These are phyloP conservation scores for Megaustenia siamemsis DNA, from an alignment of 2,888 invertebrate species.

Conservation along the genomic window DNA sequence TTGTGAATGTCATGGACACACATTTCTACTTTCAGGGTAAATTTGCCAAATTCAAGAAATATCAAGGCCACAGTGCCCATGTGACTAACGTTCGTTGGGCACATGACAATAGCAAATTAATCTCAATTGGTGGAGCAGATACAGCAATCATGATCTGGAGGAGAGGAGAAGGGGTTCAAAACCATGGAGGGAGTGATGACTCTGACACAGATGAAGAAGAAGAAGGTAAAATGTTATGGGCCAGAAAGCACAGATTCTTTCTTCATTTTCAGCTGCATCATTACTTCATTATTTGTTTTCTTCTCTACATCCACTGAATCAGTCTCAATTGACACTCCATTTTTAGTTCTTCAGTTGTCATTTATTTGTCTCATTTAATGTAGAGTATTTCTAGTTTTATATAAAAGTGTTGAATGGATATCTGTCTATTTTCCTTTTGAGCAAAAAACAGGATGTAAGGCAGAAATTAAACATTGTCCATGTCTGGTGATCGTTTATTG, in stretches of 20 bases:
- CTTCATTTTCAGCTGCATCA: background rate
- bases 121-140: conserved; percentile 81
- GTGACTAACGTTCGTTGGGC: conserved; percentile 81
- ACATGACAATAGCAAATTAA: conserved; percentile 74
- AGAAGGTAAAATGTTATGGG: conserved; percentile 57
- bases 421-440: too few relatives aligned
- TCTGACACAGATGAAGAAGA: conserved; percentile 80
- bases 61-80: conserved; percentile 80
- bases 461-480: too few relatives aligned
- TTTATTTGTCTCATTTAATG: too few relatives aligned
- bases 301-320: too few relatives aligned
- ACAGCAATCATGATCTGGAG: conserved; percentile 80
- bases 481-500: too few relatives aligned
- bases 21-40: conserved; percentile 78
- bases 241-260: too few relatives aligned
- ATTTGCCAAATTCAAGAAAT: conserved; percentile 79
- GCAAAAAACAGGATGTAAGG: too few relatives aligned
- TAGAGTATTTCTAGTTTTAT: too few relatives aligned
- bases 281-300: background rate
- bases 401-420: too few relatives aligned
- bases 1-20: too few relatives aligned
- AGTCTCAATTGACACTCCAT: too few relatives aligned
- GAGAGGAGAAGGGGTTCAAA: conserved; percentile 59
- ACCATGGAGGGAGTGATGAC: conserved; percentile 79
- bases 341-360: too few relatives aligned